Evolutionary conservation across 2,797 vertebrate species (phyloP), one percentile per base, ranked within the genome.

Genomic region (Allobates femoralis): DNA sequence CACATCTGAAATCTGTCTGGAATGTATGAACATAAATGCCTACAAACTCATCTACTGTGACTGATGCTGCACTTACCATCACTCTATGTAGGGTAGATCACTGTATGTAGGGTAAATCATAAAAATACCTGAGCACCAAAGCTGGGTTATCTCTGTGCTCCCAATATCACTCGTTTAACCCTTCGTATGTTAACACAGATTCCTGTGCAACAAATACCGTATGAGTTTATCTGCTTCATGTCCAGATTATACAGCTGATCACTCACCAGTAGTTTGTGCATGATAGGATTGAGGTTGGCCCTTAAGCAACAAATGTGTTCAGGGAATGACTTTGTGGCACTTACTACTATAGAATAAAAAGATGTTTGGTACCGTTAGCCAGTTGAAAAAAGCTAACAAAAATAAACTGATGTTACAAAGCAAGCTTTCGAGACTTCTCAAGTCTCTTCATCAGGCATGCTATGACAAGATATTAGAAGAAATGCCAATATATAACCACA

Each of bases 101-200:
- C 41, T 21, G 53, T 79, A 60, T 41, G 32, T 66, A 30, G 14
- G 32, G 64, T 41, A 26, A 6, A 16, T 46, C 14, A 81, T 81
- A 81, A 67, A 81, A 81, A 32, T 66, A 66, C 60, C 62, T 81
- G 46, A 15, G 46, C 41, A 53, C 50, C 50, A 81, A 28, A 69
- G 18, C 18, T 67, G 11, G 14, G 62, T 69, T 69, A 81, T 81
- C 79, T 51, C n/a, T 26, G 0, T 64, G n/a, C 37, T 19, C 15
- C 23, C 14, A 28, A 23, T 50, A 50, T 26, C 41, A 37, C 1
- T 15, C 12, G 28, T 60, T 79, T 76, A 76, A 76, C 74, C 73
- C 73, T 53, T 75, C 53, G 46, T 30, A 30, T 62, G 34, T 37
- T 37, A 30, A 79, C 76, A 37, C 76, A 37, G 37, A 46, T 34